These are phyloP conservation scores for Luscinia megarhynchos DNA, from an alignment of 2,797 vertebrate species.

Conservation along the genomic window DNA sequence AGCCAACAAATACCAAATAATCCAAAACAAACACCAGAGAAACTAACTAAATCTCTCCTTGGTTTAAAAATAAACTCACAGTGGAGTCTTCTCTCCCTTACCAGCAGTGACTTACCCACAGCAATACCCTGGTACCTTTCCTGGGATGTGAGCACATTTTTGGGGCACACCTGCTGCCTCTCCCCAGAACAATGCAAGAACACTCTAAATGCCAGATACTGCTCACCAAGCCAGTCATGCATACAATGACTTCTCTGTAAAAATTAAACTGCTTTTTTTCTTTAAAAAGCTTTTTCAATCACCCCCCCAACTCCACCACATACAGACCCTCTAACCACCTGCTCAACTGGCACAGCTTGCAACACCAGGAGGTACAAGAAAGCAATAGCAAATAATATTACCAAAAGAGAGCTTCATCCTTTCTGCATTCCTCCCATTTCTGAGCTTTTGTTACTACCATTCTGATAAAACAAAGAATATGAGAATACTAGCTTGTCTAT, in stretches of 20 bases:
- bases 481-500: background rate
- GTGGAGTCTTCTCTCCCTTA: background rate
- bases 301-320: background rate
- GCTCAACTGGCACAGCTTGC: background rate
- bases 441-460: background rate
- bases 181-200: background rate
- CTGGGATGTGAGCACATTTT: background rate
- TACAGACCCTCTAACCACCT: background rate
- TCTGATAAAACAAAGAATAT: background rate
- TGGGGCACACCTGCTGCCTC: background rate
- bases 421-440: background rate
- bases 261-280: background rate
- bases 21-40: constrained; percentile 21
- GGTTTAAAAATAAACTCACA: background rate
- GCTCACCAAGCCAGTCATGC: background rate
- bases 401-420: background rate
- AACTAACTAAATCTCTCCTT: background rate
- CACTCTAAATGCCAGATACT: background rate
- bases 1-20: constrained; percentile 26
- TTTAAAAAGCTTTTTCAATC: background rate
- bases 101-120: background rate
- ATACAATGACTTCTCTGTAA: background rate
- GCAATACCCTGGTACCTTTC: background rate
- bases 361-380: background rate
- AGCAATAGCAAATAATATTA: background rate